Evolutionary conservation across 2,797 vertebrate species (phyloP).

Genomic region (Chelmon rostratus): DNA sequence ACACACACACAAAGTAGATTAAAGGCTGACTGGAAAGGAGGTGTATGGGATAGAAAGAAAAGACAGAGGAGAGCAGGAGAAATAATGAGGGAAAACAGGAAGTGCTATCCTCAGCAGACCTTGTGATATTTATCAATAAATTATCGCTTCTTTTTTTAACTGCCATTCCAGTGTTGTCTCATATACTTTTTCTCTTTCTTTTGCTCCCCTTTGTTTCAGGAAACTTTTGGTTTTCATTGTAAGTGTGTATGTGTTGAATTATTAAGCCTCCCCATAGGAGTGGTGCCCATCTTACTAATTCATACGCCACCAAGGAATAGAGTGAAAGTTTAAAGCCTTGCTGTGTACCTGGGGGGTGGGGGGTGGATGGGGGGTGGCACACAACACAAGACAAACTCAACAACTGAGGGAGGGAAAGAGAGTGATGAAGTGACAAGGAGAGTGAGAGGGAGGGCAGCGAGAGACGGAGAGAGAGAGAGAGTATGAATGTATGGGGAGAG

Average conservation of each 20-base stretch:
- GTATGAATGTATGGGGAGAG: conserved; percentile 38
- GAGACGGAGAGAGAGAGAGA: conserved; percentile 40
- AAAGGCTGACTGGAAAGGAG: conserved; percentile 27
- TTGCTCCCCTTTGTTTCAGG: conserved; percentile 82
- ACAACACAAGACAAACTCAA: conserved; percentile 76
- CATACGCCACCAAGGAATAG: conserved; percentile 89
- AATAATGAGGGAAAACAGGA: conserved; percentile 60
- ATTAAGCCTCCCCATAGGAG: conserved; percentile 89
- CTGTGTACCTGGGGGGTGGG: conserved; percentile 76
- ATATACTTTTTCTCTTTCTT: conserved; percentile 55
- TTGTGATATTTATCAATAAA: conserved; percentile 89
- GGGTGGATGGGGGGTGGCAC: background rate
- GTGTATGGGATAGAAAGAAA: conserved; percentile 15
- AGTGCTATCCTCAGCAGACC: conserved; percentile 79
- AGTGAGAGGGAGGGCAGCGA: conserved; percentile 18
- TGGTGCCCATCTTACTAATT: conserved; percentile 88
- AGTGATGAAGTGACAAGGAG: conserved; percentile 44
- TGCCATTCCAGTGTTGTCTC: conserved; percentile 73
- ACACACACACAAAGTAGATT: conserved; percentile 34
- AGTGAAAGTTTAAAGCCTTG: conserved; percentile 87
- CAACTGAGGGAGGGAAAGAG: conserved; percentile 56
- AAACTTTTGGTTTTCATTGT: conserved; percentile 87
- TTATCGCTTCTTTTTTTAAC: conserved; percentile 73
- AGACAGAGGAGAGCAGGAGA: conserved; percentile 18
- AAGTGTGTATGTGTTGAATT: conserved; percentile 85